Base-by-base conservation (phyloP, 2,888 invertebrate species). In the Ennomos quercinarius region DNA sequence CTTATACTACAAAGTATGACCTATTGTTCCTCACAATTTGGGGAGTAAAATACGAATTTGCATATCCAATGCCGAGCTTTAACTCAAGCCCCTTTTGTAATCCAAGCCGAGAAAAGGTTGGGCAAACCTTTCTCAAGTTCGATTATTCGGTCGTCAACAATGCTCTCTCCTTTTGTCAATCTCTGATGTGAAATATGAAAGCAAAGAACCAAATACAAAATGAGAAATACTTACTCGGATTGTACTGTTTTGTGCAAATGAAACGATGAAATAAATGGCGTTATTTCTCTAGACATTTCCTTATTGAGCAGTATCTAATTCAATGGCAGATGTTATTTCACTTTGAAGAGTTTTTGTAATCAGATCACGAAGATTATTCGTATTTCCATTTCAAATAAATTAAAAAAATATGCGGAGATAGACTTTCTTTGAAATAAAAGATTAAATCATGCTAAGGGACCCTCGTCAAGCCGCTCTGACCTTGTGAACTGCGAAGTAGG, bases 401-500 rank as follows among this genome's bases (percentile, higher is more conserved):
- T n/a, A 46, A 53, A 59, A 53, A 59, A 59, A 54, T 59, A 50
- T 54, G 59, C 45, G 6, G 11, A 50, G 42, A 43, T 48, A 11
- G 35, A 56, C 38, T 46, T 62, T 58, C 61, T 62, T 67, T 58
- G 41, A 61, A 78, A 81, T 80, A 78, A 77, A 80, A 73, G 72
- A 78, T 77, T 77, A 77, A 76, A 75, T 73, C 71, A 57, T 64
- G 63, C 61, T 73, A 66, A 68, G 62, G 55, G 64, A 84, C 83
- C 86, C 84, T 85, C 76, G 76, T 84, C 85, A 85, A 73, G 27
- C 5, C 27, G n/a, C 27, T 2, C 27, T 27, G 27, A 6, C 27
- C 66, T 70, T 66, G 68, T 63, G 67, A 60, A 58, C 13, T 41
- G 37, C 41, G n/a, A 57, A 65, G 58, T 52, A 57, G 27, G 27